Base-by-base conservation (phyloP, 2,113 vertebrate species). In the Puma concolor region DNA sequence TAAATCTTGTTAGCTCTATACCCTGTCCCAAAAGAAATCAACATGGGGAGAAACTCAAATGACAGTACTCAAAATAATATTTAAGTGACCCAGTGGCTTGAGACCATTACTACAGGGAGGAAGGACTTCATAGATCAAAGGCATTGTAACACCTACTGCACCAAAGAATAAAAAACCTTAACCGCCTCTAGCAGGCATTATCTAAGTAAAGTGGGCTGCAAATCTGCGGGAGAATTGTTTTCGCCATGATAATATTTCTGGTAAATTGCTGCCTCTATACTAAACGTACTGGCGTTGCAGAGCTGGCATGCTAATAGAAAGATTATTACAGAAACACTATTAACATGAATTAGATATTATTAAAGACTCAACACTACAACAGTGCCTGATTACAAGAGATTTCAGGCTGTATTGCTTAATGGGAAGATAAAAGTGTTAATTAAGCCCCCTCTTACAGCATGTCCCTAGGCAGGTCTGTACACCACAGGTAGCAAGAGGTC, bases 301-400 rank as follows among this genome's bases (percentile, higher is more conserved):
- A 96, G 95, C 94, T 27, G 72, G 95, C 96, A 97, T 80, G 71
- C 97, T 98, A 96, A 98, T 81, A 97, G 96, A 87, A 96, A 95
- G 94, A 97, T 97, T 97, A 98, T 97, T 98, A 97, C 91, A 98
- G 97, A 97, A 97, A 91, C 85, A 96, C 91, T 94, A 96, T 97
- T 96, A 98, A 97, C 97, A 98, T 98, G 96, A 98, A 98, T 96
- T 92, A 97, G 86, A 54, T 77, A 90, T 90, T 97, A 98, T 97
- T 98, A 97, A 98, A 98, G 96, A 97, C 93, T 97, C 88, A 97
- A 77, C 94, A 94, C 95, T 97, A 95, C 88, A 91, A 98, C 96
- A 92, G 90, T 31, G 6, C 66, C 97, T 93, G 95, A 94, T 91
- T 98, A 82, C 87, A 96, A 92, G 92, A 91, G 76, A 95, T 94